Base-by-base conservation (phyloP, 37 sponge, comb jelly and placozoan genomes). In the Spongilla lacustris region DNA sequence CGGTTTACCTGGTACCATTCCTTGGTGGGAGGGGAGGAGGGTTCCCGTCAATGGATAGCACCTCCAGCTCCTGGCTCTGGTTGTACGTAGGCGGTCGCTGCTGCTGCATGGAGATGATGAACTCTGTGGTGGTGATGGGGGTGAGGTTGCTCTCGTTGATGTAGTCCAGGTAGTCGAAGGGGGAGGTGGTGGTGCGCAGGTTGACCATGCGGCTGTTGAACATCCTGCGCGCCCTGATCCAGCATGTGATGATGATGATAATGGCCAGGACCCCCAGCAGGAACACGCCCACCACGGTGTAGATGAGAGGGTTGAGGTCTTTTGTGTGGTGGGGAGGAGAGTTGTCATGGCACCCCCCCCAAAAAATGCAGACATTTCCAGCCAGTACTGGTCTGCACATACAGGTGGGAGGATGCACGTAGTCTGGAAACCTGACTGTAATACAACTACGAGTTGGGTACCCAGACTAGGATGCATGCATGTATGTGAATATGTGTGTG, bases 261-360 rank as follows among this genome's bases (percentile, higher is more conserved):
- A 90, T 80, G 36, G 94, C 84, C 36, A 90, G 67, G 33, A 79
- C 81, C 0, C 88, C 94, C 71, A 94, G 84, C n/a, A 94, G 73
- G n/a, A 87, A 66, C 19, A 90, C 94, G 24, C 91, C 84, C 31
- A 81, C 48, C 68, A 90, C 85, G 0, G 91, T 90, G 82, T 94
- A 94, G 48, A 94, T 94, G 24, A 94, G 88, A 73, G 94, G 94
- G 34, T 94, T 94, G 21, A 94, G 72, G 28, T 91, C 94, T 94
- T 58, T 19, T 1, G 41, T 41, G 41, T 9, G 41, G 41, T 3
- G 71, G 33, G 31, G 68, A 13, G 58, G 19, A 17, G 58, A 14
- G 19, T 6, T 6, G 58, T 58, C 19, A 58, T 6, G 58, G 58
- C 11, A 14, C n/a, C n/a, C n/a, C n/a, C n/a, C n/a, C n/a, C n/a